Evolutionary conservation across 2,888 invertebrate genomes (phyloP), one percentile per base, ranked within the genome.

Genomic region (Nudaria mundana): DNA sequence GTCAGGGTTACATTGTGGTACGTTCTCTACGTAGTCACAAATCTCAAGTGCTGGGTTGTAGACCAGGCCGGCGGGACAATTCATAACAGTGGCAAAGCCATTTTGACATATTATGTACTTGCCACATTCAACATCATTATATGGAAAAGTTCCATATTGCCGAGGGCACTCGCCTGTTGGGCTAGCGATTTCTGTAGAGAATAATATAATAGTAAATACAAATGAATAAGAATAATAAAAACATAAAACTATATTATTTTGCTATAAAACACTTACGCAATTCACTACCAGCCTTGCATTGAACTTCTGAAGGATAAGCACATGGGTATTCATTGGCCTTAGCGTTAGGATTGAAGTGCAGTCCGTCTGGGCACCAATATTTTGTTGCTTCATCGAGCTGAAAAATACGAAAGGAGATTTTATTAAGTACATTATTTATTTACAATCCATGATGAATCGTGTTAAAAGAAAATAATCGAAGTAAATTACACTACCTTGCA

Each of bases 301-400:
- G 87, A 0, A 94, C 93, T 61, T 94, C 94, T 37, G 93, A 92
- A n/a, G 95, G 94, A 75, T 94, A 94, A 48, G 93, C 91, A 56
- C 95, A 95, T 3, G 94, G 94, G 59, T 92, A 94, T 30, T 91
- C 89, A 18, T 90, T 90, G 34, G 77, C 76, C 3, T 90, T 85
- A 1, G 87, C 82, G 11, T 91, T 90, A 1, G 92, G 90, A 58
- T 94, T 94, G 73, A 93, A 95, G 5, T 93, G 81, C 13, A 95
- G 82, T 11, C 95, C 95, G 65, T 95, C 94, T 2, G 94, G 93
- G 48, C 95, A 95, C 1, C 91, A 65, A 58, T 92, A 91, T 66
- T 93, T 91, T 58, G 90, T 90, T 0, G 91, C 85, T 3, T 90
- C 82, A 3, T 93, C 92, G 52, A 93, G 85, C 59, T 89, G 52